phyloP scores from a whole-genome alignment of 2,797 vertebrate species.

The Pelobates cultripes region DNA sequence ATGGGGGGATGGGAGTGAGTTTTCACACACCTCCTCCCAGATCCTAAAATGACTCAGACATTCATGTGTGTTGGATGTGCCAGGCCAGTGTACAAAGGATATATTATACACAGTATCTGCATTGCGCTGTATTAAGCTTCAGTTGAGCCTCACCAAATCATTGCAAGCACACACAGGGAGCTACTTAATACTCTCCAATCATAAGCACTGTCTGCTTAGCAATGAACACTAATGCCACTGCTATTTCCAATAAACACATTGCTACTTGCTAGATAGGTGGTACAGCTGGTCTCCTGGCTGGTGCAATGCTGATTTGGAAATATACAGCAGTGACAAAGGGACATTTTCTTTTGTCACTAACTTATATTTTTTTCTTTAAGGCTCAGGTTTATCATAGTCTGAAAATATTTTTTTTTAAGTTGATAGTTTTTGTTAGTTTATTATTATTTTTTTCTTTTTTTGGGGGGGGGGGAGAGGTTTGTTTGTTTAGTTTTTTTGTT shows the following conservation, averaged over 20 bases:
- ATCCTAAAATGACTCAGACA: conserved; percentile 48
- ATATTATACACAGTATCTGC: conserved; percentile 25
- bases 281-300: neutral
- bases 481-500: neutral
- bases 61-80: conserved; percentile 38
- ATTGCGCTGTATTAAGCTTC: conserved; percentile 20
- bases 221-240: neutral
- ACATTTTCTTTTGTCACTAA: neutral
- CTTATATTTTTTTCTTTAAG: neutral
- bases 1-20: conserved; percentile 24
- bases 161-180: neutral
- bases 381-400: no score
- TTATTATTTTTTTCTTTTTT: no score
- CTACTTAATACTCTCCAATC: neutral
- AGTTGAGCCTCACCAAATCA: neutral
- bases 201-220: neutral
- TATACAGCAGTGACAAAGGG: neutral
- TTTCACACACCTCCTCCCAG: conserved; percentile 3
- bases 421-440: no score
- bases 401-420: no score
- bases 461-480: neutral
- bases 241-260: neutral
- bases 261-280: neutral
- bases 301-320: neutral
- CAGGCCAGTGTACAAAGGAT: conserved; percentile 11